Evolutionary conservation across 2,113 vertebrate genomes (phyloP).

Genomic region (Amazona vittata): DNA sequence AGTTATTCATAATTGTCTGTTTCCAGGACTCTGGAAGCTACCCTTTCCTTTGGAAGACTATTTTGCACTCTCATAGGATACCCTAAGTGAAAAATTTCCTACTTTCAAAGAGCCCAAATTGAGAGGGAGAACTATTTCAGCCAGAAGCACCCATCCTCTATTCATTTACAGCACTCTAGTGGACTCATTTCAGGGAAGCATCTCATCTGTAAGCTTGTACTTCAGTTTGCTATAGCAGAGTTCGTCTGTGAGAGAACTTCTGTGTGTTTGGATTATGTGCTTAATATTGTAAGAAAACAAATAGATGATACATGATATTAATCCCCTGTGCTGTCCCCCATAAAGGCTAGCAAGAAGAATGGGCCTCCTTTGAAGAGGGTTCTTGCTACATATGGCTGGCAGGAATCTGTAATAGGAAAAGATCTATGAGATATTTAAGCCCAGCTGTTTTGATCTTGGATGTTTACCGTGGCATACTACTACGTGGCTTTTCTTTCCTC

Average conservation of each 20-base stretch:
- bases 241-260: neutral
- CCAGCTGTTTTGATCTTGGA: neutral
- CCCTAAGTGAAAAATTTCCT: neutral
- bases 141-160: neutral
- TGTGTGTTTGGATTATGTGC: neutral
- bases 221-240: neutral
- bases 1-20: conserved; percentile 45
- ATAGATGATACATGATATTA: neutral
- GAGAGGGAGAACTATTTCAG: neutral
- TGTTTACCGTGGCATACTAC: fast-evolving
- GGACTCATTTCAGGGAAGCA: neutral
- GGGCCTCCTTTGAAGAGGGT: neutral
- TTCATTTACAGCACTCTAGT: neutral
- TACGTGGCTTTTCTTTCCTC: neutral
- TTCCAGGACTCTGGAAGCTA: neutral
- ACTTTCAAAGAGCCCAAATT: neutral
- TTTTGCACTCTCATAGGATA: neutral
- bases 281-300: neutral
- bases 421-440: neutral
- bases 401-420: neutral
- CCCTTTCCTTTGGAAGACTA: neutral
- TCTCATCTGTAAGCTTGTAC: neutral
- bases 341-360: neutral
- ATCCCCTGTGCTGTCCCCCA: fast-evolving
- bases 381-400: neutral